Base-by-base conservation (phyloP, 2,113 vertebrate species). In the Otocyon megalotis region DNA sequence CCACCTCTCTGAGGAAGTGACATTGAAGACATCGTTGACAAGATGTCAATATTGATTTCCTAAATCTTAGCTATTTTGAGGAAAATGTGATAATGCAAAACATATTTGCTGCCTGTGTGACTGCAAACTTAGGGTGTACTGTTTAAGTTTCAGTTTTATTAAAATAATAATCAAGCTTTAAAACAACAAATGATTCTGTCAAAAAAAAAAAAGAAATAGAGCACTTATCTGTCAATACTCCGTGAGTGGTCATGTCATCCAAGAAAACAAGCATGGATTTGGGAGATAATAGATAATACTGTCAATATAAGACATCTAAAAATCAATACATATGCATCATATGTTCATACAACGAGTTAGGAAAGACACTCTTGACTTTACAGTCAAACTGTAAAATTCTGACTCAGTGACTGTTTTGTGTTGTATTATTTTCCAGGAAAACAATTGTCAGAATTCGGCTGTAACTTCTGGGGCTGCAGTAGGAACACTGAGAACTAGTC, bases 31-130 rank as follows among this genome's bases (percentile, higher is more conserved):
- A 71, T 88, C 11, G 43, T 10, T 62, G 83, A 85, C n/a, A 56
- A 83, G 37, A 96, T 93, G 20, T 43, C 43, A 43, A 43, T 43
- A 37, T 15, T 63, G 32, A 37, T 82, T 69, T 65, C n/a, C 28
- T 76, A 82, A 92, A 94, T 79, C 62, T 35, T 71, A 91, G 69
- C 8, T 56, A 67, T 30, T 85, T 35, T 88, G 63, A 88, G 32
- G 76, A 89, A 88, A 96, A 92, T 35, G 22, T 81, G 37, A 15
- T 50, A 74, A 85, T 28, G 50, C 26, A 89, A 92, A 94, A 62
- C 9, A 48, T 43, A 76, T 56, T 81, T 74, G 37, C 50, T 85
- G 13, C n/a, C 30, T 58, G 2, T 56, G 58, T 1, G 2, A 89
- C 16, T 58, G 11, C 81, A 89, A 92, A 32, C 5, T 74, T 19